Evolutionary conservation across 1,140 invertebrate genomes (phyloP).

Genomic region (Bombyx mori): DNA sequence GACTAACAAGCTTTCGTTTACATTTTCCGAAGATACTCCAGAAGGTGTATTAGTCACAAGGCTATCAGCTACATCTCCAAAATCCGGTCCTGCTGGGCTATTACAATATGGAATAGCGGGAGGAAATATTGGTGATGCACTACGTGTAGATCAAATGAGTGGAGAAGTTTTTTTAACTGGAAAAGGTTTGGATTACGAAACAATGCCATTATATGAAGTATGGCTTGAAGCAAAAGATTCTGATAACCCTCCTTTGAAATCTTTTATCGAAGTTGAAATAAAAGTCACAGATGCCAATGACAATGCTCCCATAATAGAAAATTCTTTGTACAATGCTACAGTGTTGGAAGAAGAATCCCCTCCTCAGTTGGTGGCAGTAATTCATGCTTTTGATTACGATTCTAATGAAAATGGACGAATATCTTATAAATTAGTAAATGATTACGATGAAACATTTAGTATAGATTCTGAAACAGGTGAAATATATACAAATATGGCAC

Average conservation of each 20-base stretch:
- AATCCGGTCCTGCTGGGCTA: constrained; percentile 76
- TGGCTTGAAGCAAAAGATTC: constrained; percentile 94
- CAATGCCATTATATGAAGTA: constrained; percentile 85
- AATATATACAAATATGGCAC: constrained; percentile 85
- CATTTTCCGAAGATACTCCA: constrained; percentile 83
- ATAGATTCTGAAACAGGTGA: constrained; percentile 87
- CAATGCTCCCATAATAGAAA: constrained; percentile 88
- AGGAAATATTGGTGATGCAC: constrained; percentile 89
- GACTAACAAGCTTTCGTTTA: constrained; percentile 79
- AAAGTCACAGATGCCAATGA: constrained; percentile 94
- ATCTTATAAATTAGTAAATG: constrained; percentile 82
- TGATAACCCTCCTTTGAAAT: constrained; percentile 83
- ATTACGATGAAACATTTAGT: constrained; percentile 84
- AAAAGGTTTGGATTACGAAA: constrained; percentile 91
- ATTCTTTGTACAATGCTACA: constrained; percentile 85
- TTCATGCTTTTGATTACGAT: constrained; percentile 89
- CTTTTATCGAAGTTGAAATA: constrained; percentile 82
- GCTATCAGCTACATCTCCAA: constrained; percentile 80
- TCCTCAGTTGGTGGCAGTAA: constrained; percentile 81
- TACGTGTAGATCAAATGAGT: constrained; percentile 83
- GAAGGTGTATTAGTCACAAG: constrained; percentile 81
- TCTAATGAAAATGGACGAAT: constrained; percentile 89
- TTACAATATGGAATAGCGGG: constrained; percentile 90
- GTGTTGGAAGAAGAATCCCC: constrained; percentile 90
- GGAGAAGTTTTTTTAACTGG: constrained; percentile 85